phyloP scores from a whole-genome alignment of 1,140 invertebrate species.

The Acarapis woodi region DNA sequence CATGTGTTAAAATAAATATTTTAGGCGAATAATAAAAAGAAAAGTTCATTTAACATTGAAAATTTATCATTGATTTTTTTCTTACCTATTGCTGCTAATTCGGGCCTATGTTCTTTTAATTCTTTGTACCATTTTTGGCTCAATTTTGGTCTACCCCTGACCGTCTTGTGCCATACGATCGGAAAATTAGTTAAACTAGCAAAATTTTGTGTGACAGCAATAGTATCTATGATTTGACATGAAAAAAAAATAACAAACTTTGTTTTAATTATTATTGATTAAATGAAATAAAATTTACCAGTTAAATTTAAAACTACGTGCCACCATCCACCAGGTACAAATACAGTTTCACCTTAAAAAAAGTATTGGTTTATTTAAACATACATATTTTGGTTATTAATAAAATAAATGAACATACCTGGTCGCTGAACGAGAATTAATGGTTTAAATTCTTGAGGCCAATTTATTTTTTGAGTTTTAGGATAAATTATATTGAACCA shows the following conservation, averaged over 20 bases:
- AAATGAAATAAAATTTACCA: too few relatives aligned
- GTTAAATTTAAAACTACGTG: conserved; percentile 93
- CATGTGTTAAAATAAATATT: too few relatives aligned
- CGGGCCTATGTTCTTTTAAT: conserved; percentile 40
- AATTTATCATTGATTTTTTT: too few relatives aligned
- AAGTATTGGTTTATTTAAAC: too few relatives aligned
- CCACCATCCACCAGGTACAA: conserved; percentile 95
- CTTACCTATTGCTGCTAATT: conserved; percentile 50
- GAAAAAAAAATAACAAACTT: too few relatives aligned
- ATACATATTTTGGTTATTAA: too few relatives aligned
- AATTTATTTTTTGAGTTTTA: conserved; percentile 52
- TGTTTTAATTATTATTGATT: too few relatives aligned
- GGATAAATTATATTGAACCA: conserved; percentile 95
- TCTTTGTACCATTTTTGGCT: conserved; percentile 51
- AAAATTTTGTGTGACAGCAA: conserved; percentile 95
- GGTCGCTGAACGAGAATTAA: conserved; percentile 87
- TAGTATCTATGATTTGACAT: too few relatives aligned
- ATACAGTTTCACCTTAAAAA: conserved; percentile 95
- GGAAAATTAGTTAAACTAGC: conserved; percentile 84
- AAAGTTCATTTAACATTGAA: too few relatives aligned
- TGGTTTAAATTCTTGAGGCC: conserved; percentile 70
- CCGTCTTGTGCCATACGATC: conserved; percentile 81
- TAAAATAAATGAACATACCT: too few relatives aligned
- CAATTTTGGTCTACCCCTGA: conserved; percentile 70
- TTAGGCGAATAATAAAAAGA: too few relatives aligned